Evolutionary conservation across 2,113 vertebrate genomes (phyloP), one percentile per base, ranked within the genome.

Genomic region (Antennarius striatus): DNA sequence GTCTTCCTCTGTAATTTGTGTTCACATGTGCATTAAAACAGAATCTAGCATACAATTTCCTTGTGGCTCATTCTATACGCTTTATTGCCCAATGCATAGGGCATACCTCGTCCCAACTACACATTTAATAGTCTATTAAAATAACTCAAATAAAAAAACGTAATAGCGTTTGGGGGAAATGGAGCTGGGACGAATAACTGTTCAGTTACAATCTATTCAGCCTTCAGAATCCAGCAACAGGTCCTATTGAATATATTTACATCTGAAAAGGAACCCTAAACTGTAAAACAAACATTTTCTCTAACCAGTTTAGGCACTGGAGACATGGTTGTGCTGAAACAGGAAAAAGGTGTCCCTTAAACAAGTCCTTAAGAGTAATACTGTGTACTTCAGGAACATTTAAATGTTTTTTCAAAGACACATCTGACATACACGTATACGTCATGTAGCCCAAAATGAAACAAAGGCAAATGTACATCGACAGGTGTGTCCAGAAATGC

Each of bases 1-100:
- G 9, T 14, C 49, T 50, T 70, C 7, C 10, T 53, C 6, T 10
- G 5, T 11, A 29, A 52, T 36, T 29, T 55, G 58, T 28, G 56
- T 73, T 64, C 45, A 59, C 36, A 61, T 43, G 55, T 56, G 39
- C 39, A 71, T 73, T 69, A 52, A 74, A 72, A 61, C 73, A 76
- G 47, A 71, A 68, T 46, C n/a, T 30, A 57, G 68, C 16, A 29
- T 30, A 13, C 0, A 45, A 63, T 42, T 63, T 70, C 28, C 51
- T 53, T 28, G 12, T 48, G 61, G 63, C 57, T 69, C 68, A 58
- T 29, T 42, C 15, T 73, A 36, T 36, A 60, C 54, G 29, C 47
- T 15, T 63, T 56, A 75, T 53, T 82, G 55, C 58, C 63, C 64
- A 51, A 46, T 46, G 7, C 3, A 36, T 2, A 36, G 7, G 32